Base-by-base conservation (phyloP, 1,140 invertebrate species). In the Radopholus similis region DNA sequence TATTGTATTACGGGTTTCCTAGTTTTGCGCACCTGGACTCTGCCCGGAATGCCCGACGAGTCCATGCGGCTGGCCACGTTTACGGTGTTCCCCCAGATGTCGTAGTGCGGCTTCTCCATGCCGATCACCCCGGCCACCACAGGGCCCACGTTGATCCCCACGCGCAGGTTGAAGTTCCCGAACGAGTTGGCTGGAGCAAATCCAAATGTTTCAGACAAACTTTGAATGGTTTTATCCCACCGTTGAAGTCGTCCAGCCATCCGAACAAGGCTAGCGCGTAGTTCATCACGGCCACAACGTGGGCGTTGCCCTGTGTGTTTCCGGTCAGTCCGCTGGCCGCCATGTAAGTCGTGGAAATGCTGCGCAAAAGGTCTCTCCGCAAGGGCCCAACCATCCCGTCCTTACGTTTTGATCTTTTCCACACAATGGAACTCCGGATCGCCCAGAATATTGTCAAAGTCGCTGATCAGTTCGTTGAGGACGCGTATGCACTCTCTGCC, bases 381-480 rank as follows among this genome's bases (percentile, higher is more conserved):
- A 57, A 57, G 34, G 9, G n/a, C 23, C 35, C 23, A 35, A 58
- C 47, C 11, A 58, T 28, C 21, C 23, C 23, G 26, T 9, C 35
- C 32, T 15, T 58, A 58, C 56, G 37, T 96, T 51, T 51, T 96
- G 67, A 96, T 96, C 84, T 96, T 96, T 84, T 96, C 93, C 75
- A 95, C 90, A 28, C 90, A 88, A 70, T 87, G 87, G 81, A 93
- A 95, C 28, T 90, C 84, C 68, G 91, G 90, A 77, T 91, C 89
- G 68, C 89, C 88, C 21, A 93, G 81, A 32, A 93, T 83, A 83
- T 93, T 89, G 85, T 95, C 93, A 86, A 95, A 95, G 85, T 95
- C 92, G 1, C 91, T 91, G 66, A 95, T 94, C 66, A 98, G 97
- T 86, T 98, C 95, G 85, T 98, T 98, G 18, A 98, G 87, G 37